phyloP scores from a whole-genome alignment of 1,140 invertebrate species.

The Philopotamus ludificatus region DNA sequence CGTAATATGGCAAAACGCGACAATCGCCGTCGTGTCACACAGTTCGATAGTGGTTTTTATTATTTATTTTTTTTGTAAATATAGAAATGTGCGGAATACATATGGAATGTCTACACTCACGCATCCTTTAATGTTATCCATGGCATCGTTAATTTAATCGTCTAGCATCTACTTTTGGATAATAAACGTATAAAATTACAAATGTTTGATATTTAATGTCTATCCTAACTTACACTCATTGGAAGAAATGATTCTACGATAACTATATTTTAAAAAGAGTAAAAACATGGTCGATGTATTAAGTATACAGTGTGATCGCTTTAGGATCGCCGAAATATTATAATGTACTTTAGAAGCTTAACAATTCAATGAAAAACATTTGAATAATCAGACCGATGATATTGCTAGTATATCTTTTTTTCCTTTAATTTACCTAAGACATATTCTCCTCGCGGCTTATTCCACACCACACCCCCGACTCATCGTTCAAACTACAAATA shows the following conservation, averaged over 20 bases:
- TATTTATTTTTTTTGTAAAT: conserved; percentile 7
- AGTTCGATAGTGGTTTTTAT: neutral
- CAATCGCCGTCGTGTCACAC: neutral
- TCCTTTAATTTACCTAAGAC: conserved; percentile 24
- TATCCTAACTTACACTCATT: conserved; percentile 39
- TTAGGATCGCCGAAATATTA: conserved; percentile 4
- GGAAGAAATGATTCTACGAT: conserved; percentile 38
- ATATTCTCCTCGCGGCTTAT: conserved; percentile 12
- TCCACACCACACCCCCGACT: conserved; percentile 11
- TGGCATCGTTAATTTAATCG: conserved; percentile 37
- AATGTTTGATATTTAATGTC: conserved; percentile 42
- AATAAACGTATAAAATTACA: conserved; percentile 43
- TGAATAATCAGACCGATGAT: conserved; percentile 30
- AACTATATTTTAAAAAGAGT: conserved; percentile 33
- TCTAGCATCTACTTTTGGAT: conserved; percentile 41
- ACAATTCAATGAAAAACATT: conserved; percentile 19
- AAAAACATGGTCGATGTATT: conserved; percentile 39
- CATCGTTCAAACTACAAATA: conserved; percentile 34
- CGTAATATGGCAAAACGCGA: conserved; percentile 40
- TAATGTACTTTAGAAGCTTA: conserved; percentile 17
- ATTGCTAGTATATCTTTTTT: conserved; percentile 29
- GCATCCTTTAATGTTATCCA: conserved; percentile 38
- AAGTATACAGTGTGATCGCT: conserved; percentile 5
- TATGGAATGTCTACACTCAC: conserved; percentile 42
- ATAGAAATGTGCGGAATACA: conserved; percentile 21